Base-by-base conservation (phyloP, 1,140 invertebrate species). In the Parapsyche elsis region DNA sequence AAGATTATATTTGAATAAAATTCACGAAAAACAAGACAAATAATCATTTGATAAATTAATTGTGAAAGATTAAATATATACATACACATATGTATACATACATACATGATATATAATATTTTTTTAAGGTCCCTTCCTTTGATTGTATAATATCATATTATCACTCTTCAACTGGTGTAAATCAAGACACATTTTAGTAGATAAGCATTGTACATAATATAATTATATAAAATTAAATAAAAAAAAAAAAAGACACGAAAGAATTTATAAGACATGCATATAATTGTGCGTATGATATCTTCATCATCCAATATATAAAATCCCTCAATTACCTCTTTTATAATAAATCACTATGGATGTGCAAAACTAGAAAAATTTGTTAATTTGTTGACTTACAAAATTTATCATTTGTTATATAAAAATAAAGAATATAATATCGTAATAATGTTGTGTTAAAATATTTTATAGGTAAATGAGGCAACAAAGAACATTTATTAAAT, bases 101-200 rank as follows among this genome's bases (percentile, higher is more conserved):
- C n/a, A n/a, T n/a, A n/a, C n/a, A n/a, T n/a, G n/a, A n/a, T n/a
- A 71, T n/a, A 38, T 21, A 76, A 76, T 76, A 77, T 77, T 77
- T 77, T 77, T 77, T 77, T 77, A 77, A 77, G 30, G 64, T 77
- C 23, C 59, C 53, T 77, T 61, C 53, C 75, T 19, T 77, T 77
- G 23, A 77, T 77, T 77, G 49, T 21, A 24, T 61, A 53, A 24
- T 64, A 26, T 24, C 14, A 23, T n/a, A 49, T 75, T 21, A 38
- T 23, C 71, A 53, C 49, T 53, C 10, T 30, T 24, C 64, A 19
- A 67, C 9, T 26, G 64, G 1, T 67, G 19, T 67, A 67, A 12
- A 67, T 67, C 24, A 67, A 38, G 38, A 64, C 12, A 21, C 26
- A 64, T 77, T 44, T 64, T 67, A 67, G 46, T 30, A 26, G 45